phyloP scores from a whole-genome alignment of 2,797 vertebrate genomes.

The Alca torda region DNA sequence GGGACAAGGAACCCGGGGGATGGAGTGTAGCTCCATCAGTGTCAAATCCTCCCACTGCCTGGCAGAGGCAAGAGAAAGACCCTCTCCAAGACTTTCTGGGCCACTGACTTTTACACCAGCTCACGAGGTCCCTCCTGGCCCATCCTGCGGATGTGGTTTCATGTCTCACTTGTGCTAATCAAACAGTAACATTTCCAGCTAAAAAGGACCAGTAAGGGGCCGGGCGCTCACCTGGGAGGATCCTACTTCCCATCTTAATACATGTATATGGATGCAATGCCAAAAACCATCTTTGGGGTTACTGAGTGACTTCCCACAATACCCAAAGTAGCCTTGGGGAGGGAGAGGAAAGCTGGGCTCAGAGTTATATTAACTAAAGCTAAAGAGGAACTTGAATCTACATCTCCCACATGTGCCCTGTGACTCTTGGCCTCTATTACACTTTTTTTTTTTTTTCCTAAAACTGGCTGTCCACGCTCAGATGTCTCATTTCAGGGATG shows the following conservation, averaged over 20 bases:
- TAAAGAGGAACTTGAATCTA: neutral
- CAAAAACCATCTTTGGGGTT: neutral
- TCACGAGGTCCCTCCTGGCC: rapidly evolving
- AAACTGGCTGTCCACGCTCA: rapidly evolving
- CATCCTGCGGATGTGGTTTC: neutral
- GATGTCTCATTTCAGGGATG: neutral
- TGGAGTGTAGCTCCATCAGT: neutral
- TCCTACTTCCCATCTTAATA: neutral
- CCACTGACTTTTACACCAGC: neutral
- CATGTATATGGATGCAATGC: neutral
- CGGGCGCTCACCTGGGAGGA: neutral
- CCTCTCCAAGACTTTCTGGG: neutral
- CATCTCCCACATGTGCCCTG: neutral
- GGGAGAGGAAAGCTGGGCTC: neutral
- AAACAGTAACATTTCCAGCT: neutral
- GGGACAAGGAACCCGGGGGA: neutral
- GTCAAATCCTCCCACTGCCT: neutral
- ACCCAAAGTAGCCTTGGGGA: neutral
- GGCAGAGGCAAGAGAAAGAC: neutral
- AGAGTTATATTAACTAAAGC: neutral
- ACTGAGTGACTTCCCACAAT: neutral
- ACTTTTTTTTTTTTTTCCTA: neutral
- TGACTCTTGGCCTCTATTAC: neutral
- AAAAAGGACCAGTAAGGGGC: neutral
- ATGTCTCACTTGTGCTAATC: rapidly evolving